Evolutionary conservation across 2,113 vertebrate genomes (phyloP).

Genomic region (Pungitius pungitius): DNA sequence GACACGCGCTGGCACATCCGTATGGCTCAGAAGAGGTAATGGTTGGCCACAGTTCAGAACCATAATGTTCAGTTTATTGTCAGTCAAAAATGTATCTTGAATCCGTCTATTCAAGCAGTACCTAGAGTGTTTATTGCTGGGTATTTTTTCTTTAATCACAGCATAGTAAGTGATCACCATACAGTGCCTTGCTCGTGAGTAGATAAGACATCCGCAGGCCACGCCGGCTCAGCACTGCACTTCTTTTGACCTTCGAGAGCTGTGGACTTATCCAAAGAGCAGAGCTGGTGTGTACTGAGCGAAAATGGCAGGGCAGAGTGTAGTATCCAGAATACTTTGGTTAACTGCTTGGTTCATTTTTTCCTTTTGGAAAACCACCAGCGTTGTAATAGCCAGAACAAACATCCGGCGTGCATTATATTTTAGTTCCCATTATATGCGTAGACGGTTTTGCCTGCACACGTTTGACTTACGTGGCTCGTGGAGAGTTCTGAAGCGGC

Average conservation of each 20-base stretch:
- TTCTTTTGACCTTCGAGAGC: conserved; percentile 37
- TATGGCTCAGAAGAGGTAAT: conserved; percentile 75
- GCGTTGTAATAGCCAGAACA: conserved; percentile 13
- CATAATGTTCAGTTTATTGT: conserved; percentile 42
- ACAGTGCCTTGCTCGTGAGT: not conserved
- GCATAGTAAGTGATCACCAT: not conserved
- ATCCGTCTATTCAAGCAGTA: not conserved
- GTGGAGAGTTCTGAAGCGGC: conserved; percentile 36
- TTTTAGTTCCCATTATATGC: not conserved
- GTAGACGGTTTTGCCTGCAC: not conserved
- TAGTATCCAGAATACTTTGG: not conserved
- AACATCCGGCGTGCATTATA: not conserved
- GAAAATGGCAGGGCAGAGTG: not conserved
- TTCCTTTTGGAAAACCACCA: conserved; percentile 9
- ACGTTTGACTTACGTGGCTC: conserved; percentile 5
- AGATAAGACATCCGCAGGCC: conserved; percentile 31
- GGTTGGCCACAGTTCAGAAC: conserved; percentile 58
- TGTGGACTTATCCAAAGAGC: conserved; percentile 19
- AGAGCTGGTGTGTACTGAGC: not conserved
- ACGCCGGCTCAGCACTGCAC: not conserved
- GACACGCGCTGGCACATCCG: conserved; percentile 77
- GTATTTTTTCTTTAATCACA: conserved; percentile 11
- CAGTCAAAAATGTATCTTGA: not conserved
- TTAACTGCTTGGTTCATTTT: conserved; percentile 7
- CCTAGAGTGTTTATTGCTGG: conserved; percentile 29